These are phyloP conservation scores for Potamarius usumacintae DNA, from an alignment of 2,113 vertebrate genomes.

Conservation along the genomic window DNA sequence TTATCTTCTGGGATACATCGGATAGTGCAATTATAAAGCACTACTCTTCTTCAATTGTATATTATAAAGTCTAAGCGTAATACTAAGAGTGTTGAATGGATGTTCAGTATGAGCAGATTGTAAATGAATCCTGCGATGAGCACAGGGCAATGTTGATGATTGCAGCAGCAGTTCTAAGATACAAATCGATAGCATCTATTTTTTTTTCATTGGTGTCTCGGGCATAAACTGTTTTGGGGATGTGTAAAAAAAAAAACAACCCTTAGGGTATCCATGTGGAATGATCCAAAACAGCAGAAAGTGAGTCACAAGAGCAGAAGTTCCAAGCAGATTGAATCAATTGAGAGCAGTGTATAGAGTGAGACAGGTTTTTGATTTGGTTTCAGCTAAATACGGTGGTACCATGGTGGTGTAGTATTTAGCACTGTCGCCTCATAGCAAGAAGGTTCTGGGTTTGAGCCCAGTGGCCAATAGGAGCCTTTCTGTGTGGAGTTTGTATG, in stretches of 20 bases:
- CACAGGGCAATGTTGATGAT: background rate
- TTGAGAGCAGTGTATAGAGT: background rate
- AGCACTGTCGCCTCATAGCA: too few species aligned
- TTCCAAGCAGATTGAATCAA: background rate
- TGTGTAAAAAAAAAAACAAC: background rate
- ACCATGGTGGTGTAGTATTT: too few species aligned
- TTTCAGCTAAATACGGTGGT: background rate
- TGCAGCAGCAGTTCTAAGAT: background rate
- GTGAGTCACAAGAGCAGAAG: background rate
- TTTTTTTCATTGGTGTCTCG: background rate
- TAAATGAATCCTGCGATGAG: background rate
- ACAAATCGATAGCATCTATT: background rate
- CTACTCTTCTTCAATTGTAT: background rate
- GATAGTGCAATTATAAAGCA: background rate
- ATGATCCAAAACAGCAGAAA: background rate
- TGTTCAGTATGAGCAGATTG: background rate
- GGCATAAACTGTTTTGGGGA: background rate
- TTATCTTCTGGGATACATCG: background rate
- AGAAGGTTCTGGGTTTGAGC: too few species aligned
- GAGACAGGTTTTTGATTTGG: background rate
- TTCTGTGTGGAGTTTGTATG: too few species aligned
- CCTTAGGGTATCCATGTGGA: background rate
- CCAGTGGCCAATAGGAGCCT: too few species aligned
- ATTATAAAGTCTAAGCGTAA: background rate
- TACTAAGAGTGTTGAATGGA: background rate